These are phyloP conservation scores for Drosophila navojoa DNA, from an alignment of 1,140 invertebrate species.

Conservation along the genomic window DNA sequence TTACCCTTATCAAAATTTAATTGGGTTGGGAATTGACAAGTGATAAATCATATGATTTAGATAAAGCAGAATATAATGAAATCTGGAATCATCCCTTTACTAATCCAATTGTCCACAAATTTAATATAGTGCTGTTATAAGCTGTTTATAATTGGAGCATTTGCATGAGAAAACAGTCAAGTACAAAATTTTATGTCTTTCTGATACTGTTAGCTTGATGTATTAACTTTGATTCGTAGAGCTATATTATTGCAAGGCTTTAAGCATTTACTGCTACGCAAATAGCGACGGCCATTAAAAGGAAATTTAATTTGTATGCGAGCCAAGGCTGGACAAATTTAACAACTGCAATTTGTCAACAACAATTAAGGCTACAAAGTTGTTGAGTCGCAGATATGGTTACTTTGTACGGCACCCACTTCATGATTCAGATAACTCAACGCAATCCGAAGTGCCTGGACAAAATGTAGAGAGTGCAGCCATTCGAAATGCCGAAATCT, in stretches of 20 bases:
- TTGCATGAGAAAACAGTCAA: too few species aligned
- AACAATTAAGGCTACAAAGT: conserved; percentile 43
- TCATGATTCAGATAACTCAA: conserved; percentile 35
- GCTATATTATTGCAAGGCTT: neutral
- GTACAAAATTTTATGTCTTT: too few species aligned
- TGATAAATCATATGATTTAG: too few species aligned
- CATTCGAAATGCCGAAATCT: conserved; percentile 34
- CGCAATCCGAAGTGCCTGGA: conserved; percentile 9
- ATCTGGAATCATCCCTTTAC: too few species aligned
- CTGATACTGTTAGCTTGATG: too few species aligned
- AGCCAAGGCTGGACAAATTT: neutral
- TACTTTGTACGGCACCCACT: conserved; percentile 59
- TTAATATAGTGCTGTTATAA: too few species aligned
- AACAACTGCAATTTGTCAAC: conserved; percentile 8
- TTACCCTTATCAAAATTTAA: too few species aligned
- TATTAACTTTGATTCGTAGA: too few species aligned
- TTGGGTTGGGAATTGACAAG: too few species aligned
- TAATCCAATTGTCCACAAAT: too few species aligned
- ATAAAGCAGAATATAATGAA: too few species aligned
- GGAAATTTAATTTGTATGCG: conserved; percentile 43
- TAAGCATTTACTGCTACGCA: neutral
- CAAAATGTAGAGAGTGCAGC: conserved; percentile 15
- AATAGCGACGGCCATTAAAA: conserved; percentile 12
- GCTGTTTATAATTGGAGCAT: too few species aligned
- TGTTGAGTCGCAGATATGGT: conserved; percentile 16